phyloP scores from a whole-genome alignment of 2,113 vertebrate species.

The Phycodurus eques region DNA sequence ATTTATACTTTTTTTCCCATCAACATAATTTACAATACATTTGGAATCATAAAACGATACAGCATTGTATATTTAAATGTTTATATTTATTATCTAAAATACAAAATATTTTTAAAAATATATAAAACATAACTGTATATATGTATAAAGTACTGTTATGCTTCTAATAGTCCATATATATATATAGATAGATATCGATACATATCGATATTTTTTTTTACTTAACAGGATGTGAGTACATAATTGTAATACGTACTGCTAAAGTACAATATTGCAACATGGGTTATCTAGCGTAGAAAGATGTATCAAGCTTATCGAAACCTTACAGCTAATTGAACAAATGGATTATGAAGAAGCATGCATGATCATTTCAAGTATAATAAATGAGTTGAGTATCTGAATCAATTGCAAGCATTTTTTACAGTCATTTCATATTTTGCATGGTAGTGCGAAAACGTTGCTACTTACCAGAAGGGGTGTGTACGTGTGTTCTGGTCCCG shows the following conservation, averaged over 20 bases:
- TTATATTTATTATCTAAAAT: background rate
- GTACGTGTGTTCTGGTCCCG: constrained; percentile 36
- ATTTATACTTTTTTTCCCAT: no score
- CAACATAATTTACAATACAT: background rate
- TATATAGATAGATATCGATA: no score
- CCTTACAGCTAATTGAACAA: no score
- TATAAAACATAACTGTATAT: no score
- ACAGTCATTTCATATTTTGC: constrained; percentile 1
- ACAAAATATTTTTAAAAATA: background rate
- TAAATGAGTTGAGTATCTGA: background rate
- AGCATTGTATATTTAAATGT: no score
- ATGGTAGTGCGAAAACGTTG: constrained; percentile 22
- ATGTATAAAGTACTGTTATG: no score
- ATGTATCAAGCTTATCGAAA: no score
- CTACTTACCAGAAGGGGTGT: constrained; percentile 62
- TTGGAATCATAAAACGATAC: background rate
- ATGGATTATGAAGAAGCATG: background rate
- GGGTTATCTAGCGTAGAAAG: background rate
- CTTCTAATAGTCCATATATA: no score
- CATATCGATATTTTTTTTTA: no score
- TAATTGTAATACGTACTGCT: no score
- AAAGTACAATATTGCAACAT: background rate
- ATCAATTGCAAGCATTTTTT: background rate
- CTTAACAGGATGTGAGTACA: no score
- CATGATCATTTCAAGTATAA: background rate